Conservation (phyloP, 1,140 invertebrate genomes). For the Steinernema feltiae region DNA sequence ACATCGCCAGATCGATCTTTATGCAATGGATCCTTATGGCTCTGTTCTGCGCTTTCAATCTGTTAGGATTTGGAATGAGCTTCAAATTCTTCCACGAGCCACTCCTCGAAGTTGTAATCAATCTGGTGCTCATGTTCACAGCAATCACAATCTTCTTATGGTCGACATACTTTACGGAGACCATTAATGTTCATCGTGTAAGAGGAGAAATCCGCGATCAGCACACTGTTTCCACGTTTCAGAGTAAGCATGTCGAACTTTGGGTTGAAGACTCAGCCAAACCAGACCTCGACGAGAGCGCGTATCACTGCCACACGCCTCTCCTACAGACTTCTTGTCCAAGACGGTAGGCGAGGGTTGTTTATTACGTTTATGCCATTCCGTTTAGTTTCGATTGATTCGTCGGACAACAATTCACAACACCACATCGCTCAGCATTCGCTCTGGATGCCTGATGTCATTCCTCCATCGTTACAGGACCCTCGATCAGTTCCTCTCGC, state of each 20-base stretch:
- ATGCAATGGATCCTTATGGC: not conserved
- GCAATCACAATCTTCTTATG: not conserved
- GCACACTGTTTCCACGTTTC: not conserved
- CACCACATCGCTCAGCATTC: not conserved
- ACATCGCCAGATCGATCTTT: not conserved
- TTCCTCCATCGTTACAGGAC: not conserved
- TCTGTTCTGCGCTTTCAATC: not conserved
- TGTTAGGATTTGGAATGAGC: not conserved
- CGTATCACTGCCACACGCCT: not conserved
- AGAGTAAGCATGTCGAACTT: slow-evolving; percentile 2
- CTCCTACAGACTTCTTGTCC: slow-evolving; percentile 6
- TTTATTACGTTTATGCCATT: not conserved
- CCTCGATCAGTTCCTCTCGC: not conserved
- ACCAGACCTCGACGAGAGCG: slow-evolving; percentile 8
- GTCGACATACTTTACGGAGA: slow-evolving; percentile 1
- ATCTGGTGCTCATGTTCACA: not conserved
- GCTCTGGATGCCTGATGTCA: not conserved
- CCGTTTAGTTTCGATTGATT: not conserved
- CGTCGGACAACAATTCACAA: not conserved
- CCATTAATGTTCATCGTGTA: not conserved
- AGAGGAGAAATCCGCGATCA: not conserved
- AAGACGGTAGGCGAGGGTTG: not conserved
- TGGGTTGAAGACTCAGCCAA: not conserved
- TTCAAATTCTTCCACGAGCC: slow-evolving; percentile 9
- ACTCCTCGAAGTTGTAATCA: not conserved